phyloP scores from a whole-genome alignment of 2,113 vertebrate species.

The Neotragus moschatus region DNA sequence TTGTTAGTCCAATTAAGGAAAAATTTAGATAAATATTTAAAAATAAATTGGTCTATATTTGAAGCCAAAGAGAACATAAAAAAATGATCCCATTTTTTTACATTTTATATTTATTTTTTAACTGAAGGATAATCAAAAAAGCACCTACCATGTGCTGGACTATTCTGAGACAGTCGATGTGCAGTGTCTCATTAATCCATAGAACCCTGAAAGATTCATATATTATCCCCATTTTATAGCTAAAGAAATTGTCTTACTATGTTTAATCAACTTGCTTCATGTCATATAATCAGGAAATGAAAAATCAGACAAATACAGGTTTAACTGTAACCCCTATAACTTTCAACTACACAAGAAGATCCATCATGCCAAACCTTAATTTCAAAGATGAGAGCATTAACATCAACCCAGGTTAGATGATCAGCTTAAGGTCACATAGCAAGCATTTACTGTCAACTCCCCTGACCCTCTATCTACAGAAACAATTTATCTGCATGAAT shows the following conservation, averaged over 20 bases:
- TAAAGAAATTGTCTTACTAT: background rate
- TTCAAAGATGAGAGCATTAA: background rate
- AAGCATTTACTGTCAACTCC: background rate
- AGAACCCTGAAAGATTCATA: background rate
- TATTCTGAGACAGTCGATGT: background rate
- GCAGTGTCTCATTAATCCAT: background rate
- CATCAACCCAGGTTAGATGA: background rate
- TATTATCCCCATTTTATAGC: background rate
- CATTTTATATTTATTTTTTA: background rate
- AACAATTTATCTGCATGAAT: background rate
- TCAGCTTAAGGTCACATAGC: background rate
- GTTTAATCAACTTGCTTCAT: background rate
- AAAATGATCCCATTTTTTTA: no score
- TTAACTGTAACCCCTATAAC: background rate
- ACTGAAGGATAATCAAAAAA: background rate
- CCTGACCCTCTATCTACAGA: background rate
- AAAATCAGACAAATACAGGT: background rate
- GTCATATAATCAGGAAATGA: background rate
- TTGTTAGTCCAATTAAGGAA: background rate
- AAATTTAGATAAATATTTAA: background rate
- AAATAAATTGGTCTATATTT: background rate
- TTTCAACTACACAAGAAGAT: background rate
- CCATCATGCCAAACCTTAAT: background rate
- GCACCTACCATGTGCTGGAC: background rate
- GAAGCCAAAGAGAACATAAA: background rate